Evolutionary conservation across 2,797 vertebrate species (phyloP), one percentile per base, ranked within the genome.

Genomic region (Antennarius maculatus): DNA sequence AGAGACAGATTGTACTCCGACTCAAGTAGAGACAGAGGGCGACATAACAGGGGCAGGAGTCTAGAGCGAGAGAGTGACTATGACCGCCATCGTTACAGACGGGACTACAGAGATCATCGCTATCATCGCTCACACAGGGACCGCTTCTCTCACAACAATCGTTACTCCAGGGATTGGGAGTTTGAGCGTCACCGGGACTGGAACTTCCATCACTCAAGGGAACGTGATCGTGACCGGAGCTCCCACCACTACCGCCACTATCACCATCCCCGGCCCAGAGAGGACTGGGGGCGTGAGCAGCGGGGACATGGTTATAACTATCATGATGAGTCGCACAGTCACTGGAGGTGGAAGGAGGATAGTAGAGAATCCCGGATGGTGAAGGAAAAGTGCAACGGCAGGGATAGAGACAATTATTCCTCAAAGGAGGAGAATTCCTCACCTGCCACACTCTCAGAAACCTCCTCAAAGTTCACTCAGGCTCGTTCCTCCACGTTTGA

Each of bases 1-100:
- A 37, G 84, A 78, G 82, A 91, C 3, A 86, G 91, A 3, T 77
- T 71, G 17, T 84, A 90, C 61, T 92, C 82, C 42, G 88, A 89
- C 53, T 56, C 71, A 28, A 78, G 81, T 80, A 83, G 80, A 81
- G 85, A 90, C 43, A 41, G 70, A 23, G 86, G 88, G 2, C 69
- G 77, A 65, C 84, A 89, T 0, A 93, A 94, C 45, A 82, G 88
- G 17, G 75, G 85, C 15, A 59, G 93, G 52, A 93, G 91, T 66
- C 91, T 88, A 66, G 92, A 93, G 10, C 86, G 86, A 28, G 90
- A 93, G 15, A 73, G 77, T 15, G 74, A 80, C 7, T 0, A 66
- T 0, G 84, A 84, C 27, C 76, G 83, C 0, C 39, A 88, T 29
- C 58, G 76, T 1, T 56, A 84, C 74, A 78, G 74, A 7, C 76